phyloP scores from a whole-genome alignment of 2,113 vertebrate species.

The Pavo muticus region DNA sequence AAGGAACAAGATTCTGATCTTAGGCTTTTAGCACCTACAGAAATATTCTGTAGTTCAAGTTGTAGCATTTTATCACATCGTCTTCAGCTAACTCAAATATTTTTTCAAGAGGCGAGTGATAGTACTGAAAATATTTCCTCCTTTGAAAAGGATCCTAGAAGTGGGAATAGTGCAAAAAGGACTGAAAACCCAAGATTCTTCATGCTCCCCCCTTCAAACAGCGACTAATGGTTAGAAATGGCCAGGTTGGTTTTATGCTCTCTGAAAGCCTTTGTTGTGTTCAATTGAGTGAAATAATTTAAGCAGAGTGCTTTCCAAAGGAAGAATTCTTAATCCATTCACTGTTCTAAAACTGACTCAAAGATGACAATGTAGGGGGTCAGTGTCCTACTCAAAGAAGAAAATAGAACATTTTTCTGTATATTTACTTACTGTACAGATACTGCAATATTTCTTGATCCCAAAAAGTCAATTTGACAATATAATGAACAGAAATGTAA shows the following conservation, averaged over 20 bases:
- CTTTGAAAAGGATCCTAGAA: neutral
- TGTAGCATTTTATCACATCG: conserved; percentile 48
- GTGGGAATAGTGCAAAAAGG: neutral
- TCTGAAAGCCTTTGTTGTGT: neutral
- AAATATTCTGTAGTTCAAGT: neutral
- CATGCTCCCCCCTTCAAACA: conserved; percentile 19
- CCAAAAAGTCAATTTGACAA: neutral
- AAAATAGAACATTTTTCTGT: neutral
- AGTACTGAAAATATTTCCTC: conserved; percentile 25
- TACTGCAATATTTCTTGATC: neutral
- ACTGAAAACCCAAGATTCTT: conserved; percentile 18
- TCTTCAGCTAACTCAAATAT: conserved; percentile 44
- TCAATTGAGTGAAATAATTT: neutral
- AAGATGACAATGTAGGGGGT: neutral
- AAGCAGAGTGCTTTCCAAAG: conserved; percentile 5
- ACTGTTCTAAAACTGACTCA: neutral
- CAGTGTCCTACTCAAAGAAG: neutral
- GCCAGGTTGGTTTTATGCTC: neutral
- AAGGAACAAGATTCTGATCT: neutral
- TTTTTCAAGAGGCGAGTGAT: conserved; percentile 20
- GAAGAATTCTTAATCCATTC: neutral
- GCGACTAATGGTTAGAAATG: neutral
- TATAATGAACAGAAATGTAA: neutral
- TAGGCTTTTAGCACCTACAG: conserved; percentile 59
- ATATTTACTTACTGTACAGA: neutral